Conservation (phyloP, 2,888 invertebrate species). For the Eumerus sabulonum region DNA sequence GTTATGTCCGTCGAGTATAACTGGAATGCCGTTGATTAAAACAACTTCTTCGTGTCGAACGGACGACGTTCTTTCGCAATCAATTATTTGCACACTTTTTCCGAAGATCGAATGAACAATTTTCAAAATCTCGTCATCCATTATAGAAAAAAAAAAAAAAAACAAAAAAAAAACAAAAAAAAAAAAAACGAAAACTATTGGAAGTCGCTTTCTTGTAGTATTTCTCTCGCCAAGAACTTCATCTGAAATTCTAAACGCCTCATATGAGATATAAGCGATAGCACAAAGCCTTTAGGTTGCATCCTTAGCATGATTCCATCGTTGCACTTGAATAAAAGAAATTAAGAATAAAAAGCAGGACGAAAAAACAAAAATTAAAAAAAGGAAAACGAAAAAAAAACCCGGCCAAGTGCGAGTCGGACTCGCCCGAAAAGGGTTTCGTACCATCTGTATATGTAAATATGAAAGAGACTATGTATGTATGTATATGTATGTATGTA, state of each 20-base stretch:
- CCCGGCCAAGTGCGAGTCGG: too few relatives aligned
- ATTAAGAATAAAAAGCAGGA: conserved; percentile 30
- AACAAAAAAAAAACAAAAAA: neutral
- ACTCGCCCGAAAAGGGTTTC: too few relatives aligned
- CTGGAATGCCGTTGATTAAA: conserved; percentile 85
- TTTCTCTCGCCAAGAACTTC: too few relatives aligned
- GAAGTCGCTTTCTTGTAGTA: neutral
- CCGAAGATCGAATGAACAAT: conserved; percentile 87
- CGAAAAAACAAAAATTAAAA: conserved; percentile 18
- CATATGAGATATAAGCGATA: too few relatives aligned
- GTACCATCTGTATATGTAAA: too few relatives aligned
- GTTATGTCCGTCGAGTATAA: conserved; percentile 84
- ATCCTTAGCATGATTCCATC: conserved; percentile 27
- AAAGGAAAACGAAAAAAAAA: neutral
- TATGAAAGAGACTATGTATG: too few relatives aligned
- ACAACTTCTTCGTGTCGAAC: conserved; percentile 86
- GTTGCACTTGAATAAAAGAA: conserved; percentile 45
- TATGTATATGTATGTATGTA: too few relatives aligned
- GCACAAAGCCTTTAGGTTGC: neutral
- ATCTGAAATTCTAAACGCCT: too few relatives aligned
- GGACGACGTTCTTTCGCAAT: conserved; percentile 86
- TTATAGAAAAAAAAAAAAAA: too few relatives aligned
- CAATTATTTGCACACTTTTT: conserved; percentile 85
- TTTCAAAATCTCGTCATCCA: conserved; percentile 88
- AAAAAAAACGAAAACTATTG: neutral